Percentiles rank a stretch among this genome's conserved stretches.
phyloP scores from a whole-genome alignment of 1,140 invertebrate genomes.

The Hylyphantes graminicola region DNA sequence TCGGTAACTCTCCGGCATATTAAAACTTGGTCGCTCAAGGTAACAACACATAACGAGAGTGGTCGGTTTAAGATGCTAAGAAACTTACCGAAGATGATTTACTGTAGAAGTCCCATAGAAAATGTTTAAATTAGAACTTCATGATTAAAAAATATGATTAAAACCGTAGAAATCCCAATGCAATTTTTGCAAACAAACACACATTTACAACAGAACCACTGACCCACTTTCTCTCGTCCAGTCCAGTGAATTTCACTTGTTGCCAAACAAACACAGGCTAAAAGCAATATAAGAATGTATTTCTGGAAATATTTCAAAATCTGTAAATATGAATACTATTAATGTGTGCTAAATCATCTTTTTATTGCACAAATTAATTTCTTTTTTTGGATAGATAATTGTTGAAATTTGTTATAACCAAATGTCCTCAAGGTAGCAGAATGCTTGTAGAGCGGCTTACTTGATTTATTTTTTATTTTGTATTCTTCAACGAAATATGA shows the following conservation, averaged over 20 bases:
- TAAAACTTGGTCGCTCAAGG: conserved; percentile 22
- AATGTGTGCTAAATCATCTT: too few species aligned
- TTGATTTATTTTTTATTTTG: too few species aligned
- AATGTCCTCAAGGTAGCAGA: too few species aligned
- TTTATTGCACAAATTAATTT: too few species aligned
- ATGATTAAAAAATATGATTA: background rate
- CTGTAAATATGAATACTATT: background rate
- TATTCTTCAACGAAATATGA: too few species aligned
- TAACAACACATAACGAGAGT: conserved; percentile 33
- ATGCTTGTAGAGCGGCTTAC: too few species aligned
- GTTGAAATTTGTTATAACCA: too few species aligned
- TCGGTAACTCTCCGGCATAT: conserved; percentile 17
- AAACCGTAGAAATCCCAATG: background rate
- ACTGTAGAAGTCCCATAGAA: background rate
- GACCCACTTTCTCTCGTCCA: conserved; percentile 34
- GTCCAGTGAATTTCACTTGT: conserved; percentile 16
- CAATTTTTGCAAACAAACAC: conserved; percentile 26
- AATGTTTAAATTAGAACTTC: background rate
- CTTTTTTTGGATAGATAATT: too few species aligned
- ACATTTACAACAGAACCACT: conserved; percentile 11
- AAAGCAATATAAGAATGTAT: background rate
- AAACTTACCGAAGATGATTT: conserved; percentile 2
- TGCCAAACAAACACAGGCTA: conserved; percentile 17
- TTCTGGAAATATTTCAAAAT: background rate
- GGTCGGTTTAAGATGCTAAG: background rate